Evolutionary conservation across 2,888 invertebrate genomes (phyloP), one percentile per base, ranked within the genome.

Genomic region (Cheilosia pagana): DNA sequence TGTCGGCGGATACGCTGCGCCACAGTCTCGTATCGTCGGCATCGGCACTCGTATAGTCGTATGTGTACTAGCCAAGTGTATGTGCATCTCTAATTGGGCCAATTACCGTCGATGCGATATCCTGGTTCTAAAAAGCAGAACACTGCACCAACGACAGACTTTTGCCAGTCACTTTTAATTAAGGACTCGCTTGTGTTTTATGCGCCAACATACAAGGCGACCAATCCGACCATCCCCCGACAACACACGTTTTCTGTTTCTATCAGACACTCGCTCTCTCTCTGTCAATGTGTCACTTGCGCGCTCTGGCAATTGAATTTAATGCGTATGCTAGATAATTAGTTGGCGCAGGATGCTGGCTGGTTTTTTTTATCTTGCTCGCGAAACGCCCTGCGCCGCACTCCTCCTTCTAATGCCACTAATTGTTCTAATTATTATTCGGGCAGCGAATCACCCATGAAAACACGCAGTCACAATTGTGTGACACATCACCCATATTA

Each of bases 131-230:
- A 55, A 45, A 23, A 41, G 21, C 43, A 41, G 31, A 60, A 21
- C 41, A 48, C 70, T 63, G 68, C 81, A 21, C 41, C 48, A 67
- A 35, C 59, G 23, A 23, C 50, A 63, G 57, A 79, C 79, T 65
- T 79, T 79, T 65, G 50, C 70, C 71, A 85, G 85, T 85, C 85
- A 81, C 75, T 85, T 85, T 81, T 85, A 85, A 85, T 85, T 81
- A 85, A 71, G 81, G 81, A 57, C 23, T 65, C 70, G 74, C 68
- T 71, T 60, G 57, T 62, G 63, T 77, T 77, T 57, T 55, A 72
- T 31, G 45, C 62, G 62, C 63, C 45, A 16, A 35, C 28, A 48
- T 21, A 41, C 28, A 52, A 14, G 28, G 77, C 52, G 45, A 62
- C 28, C 28, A 28, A 28, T 28, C 28, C 57, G 31, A 50, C 48